Evolutionary conservation across 2,113 vertebrate species (phyloP).

Genomic region (Tinamus guttatus): DNA sequence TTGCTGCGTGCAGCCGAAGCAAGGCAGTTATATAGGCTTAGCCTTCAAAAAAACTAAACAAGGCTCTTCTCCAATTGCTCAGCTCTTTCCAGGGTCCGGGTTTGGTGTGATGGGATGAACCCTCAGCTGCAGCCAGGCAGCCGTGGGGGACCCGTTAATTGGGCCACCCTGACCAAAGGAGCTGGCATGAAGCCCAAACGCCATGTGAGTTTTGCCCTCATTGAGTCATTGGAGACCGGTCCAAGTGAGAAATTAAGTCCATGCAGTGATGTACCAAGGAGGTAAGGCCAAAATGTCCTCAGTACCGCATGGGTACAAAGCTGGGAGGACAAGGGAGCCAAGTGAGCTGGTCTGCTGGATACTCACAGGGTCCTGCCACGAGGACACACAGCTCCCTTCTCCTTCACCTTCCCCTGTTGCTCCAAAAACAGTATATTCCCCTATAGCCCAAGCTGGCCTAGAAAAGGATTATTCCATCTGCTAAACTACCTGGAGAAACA

Average conservation of each 20-base stretch:
- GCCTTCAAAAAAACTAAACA: background rate
- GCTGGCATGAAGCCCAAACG: background rate
- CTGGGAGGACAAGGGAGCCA: background rate
- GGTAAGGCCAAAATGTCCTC: background rate
- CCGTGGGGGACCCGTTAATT: background rate
- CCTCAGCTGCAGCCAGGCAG: background rate
- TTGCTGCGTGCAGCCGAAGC: background rate
- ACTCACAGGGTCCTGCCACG: background rate
- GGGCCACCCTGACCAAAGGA: fast-evolving
- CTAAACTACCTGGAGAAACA: background rate
- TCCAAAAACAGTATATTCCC: background rate
- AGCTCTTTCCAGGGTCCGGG: background rate
- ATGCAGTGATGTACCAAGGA: background rate
- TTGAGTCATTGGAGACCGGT: background rate
- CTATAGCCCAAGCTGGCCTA: background rate
- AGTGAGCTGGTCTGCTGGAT: background rate
- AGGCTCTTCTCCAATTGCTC: background rate
- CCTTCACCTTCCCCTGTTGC: background rate
- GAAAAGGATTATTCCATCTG: background rate
- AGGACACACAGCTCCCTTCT: too few species aligned
- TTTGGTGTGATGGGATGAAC: background rate
- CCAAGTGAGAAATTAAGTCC: background rate
- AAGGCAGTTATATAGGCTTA: background rate
- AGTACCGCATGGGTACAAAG: background rate
- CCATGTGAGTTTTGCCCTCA: background rate